Base-by-base conservation (phyloP, 1,140 invertebrate genomes). In the Macrocentrus cingulum region DNA sequence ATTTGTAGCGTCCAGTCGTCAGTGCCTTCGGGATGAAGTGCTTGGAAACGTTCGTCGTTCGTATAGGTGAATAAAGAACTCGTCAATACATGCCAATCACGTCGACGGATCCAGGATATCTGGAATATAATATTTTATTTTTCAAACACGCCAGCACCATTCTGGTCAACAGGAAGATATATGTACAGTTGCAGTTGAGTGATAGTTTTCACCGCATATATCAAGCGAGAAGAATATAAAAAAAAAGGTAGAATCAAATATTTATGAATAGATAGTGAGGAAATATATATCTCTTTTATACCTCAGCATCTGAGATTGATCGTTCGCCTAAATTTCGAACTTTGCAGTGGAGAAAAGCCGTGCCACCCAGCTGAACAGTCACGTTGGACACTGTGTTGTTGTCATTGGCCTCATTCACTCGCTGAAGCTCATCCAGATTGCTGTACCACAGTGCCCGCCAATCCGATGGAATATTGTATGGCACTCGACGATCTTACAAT, bases 1-100 rank as follows among this genome's bases (percentile, higher is more conserved):
- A 97, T 95, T 80, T 95, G 89, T 64, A 97, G 82, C 48, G 90
- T 94, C 94, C 94, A 97, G 76, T 91, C 89, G 63, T 91, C 87
- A 6, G 86, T 85, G 45, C 87, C 85, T 62, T 90, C 87, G 16
- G 83, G 79, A 75, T 91, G 88, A 34, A 89, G 77, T 25, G 89
- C 87, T 77, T 87, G 90, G 73, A 95, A 95, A 61, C 93, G 83
- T 72, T 93, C 91, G 79, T 96, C 93, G 75, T 91, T 94, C 60
- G 92, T 95, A 78, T 93, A 96, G 39, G 91, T 90, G 72, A 90
- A 89, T 69, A 91, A 84, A 0, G 92, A 93, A 19, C 91, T 93
- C 63, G 92, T 94, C 66, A 96, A 82, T 63, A 95, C 93, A 79
- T 95, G 92, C 88, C 92, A 94, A 80, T 95, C 93, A 61, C 91